These are phyloP conservation scores for Spilogale gracilis DNA, from an alignment of 2,113 vertebrate species.

Conservation along the genomic window DNA sequence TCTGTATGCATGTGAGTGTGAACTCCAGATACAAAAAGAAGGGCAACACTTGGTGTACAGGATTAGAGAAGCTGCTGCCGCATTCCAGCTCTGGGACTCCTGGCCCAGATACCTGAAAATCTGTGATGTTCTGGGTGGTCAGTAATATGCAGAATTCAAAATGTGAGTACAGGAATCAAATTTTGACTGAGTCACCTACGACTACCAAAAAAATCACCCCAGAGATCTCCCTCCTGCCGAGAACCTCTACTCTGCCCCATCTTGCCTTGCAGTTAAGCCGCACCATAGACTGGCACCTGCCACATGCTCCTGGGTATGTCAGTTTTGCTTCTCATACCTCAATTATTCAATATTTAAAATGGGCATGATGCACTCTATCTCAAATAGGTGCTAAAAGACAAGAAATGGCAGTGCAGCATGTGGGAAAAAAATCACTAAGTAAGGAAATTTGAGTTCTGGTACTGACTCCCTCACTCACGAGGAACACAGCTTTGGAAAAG, in stretches of 20 bases:
- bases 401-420: neutral
- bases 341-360: neutral
- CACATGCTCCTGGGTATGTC: neutral
- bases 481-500: neutral
- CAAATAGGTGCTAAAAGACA: neutral
- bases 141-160: slow-evolving; percentile 37
- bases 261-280: neutral
- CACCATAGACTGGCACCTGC: neutral
- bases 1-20: neutral
- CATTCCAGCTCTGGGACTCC: neutral
- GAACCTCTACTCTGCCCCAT: neutral
- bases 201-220: neutral
- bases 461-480: neutral
- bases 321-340: neutral
- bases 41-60: neutral
- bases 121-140: neutral
- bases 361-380: neutral
- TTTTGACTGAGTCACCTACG: neutral
- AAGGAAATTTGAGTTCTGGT: slow-evolving; percentile 7
- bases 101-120: neutral
- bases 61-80: neutral
- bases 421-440: neutral
- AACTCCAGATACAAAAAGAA: neutral
- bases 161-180: neutral
- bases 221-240: neutral